Evolutionary conservation across 2,113 vertebrate genomes (phyloP), one percentile per base, ranked within the genome.

Genomic region (Archocentrus centrarchus): DNA sequence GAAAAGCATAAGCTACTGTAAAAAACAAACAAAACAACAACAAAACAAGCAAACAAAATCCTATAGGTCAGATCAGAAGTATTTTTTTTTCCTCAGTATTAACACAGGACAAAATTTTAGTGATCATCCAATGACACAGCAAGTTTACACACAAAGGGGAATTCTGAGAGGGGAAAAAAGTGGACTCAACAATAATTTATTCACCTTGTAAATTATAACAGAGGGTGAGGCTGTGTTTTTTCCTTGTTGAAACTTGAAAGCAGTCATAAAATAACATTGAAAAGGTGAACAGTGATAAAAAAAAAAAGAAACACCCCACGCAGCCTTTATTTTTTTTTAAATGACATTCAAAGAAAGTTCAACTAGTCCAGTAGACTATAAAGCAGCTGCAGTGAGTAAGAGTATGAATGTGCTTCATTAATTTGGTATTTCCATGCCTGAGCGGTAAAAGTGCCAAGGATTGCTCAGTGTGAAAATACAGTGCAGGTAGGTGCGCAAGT

Each of bases 141-240:
- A 78, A 55, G 1, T 22, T 0, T 11, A 24, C 15, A 75, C 4
- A 11, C 8, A 7, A 81, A 79, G 91, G 88, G 92, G 76, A 87
- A 86, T 91, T 92, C 77, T 84, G 41, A 32, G 20, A 2, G 59
- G 47, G 75, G 39, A 73, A 62, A 18, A 30, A 27, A 70, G 18
- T 55, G 53, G 30, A 70, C 3, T 73, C 14, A 47, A 62, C 11
- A 62, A 13, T 2, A 3, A 7, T 5, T 35, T 63, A 64, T 39
- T 89, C 61, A 75, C 75, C 37, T 63, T 78, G 55, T 27, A 60
- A 81, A 76, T 61, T 5, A 37, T 8, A 57, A 18, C 55, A 79
- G 13, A 6, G 2, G 47, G 4, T 3, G 2, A 27, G 8, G 7
- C 13, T 57, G 41, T 22, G 37, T 39, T 55, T 64, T 84, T 11